Conservation (phyloP, 2,888 invertebrate species). For the Drosophila paranaensis region DNA sequence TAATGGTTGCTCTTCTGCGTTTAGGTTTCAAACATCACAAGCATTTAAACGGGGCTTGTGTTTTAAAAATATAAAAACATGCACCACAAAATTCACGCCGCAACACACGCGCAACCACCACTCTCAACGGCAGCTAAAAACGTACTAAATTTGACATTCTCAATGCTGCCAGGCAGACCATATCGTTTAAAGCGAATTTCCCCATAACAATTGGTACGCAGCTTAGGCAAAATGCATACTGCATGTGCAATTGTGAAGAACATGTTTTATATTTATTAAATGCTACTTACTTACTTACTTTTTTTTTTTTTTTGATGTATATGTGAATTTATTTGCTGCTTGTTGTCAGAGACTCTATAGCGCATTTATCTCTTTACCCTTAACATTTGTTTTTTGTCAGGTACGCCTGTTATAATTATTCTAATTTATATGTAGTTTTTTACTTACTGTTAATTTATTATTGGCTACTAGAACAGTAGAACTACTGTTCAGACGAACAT, state of each 20-base stretch:
- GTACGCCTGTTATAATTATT: no score
- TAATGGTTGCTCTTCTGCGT: constrained; percentile 20
- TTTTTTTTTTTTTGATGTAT: no score
- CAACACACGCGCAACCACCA: constrained; percentile 42
- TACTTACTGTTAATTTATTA: no score
- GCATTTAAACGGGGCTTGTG: constrained; percentile 37
- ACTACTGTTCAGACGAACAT: neutral
- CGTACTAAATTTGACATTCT: constrained; percentile 52
- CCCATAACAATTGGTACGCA: constrained; percentile 4
- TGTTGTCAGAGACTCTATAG: no score
- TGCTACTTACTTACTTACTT: no score
- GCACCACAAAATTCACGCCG: constrained; percentile 33
- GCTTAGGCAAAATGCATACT: neutral
- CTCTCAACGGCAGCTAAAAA: constrained; percentile 52
- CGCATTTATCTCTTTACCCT: no score
- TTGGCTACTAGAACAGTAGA: no score
- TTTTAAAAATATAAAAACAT: constrained; percentile 52
- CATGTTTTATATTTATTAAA: no score
- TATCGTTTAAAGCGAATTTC: neutral
- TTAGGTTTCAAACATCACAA: constrained; percentile 18
- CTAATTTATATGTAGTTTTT: no score
- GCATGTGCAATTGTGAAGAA: no score
- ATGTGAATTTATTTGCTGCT: no score
- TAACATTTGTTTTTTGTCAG: no score
- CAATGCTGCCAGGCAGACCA: constrained; percentile 27